Evolutionary conservation across 2,888 invertebrate species (phyloP), one percentile per base, ranked within the genome.

Genomic region (Doris montereyensis): DNA sequence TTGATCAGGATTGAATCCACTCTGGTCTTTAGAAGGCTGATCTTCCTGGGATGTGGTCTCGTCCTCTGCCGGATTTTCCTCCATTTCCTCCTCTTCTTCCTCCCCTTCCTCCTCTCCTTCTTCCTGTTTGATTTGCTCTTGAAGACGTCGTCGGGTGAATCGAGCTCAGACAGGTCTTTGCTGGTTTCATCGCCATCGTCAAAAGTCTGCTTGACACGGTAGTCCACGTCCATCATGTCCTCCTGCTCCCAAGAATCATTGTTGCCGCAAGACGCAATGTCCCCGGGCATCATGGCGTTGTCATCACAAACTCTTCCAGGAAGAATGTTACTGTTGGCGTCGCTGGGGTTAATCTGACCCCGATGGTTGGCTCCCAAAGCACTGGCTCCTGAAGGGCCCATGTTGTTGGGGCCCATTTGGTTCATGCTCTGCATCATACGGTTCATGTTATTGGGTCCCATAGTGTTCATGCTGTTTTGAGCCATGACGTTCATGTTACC

Each of bases 201-300:
- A 41, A 41, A 41, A 17, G n/a, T n/a, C 26, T 30, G 28, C 35
- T 78, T 76, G 5, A 76, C 62, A 13, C 79, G 68, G 28, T 79
- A 79, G 32, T 79, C 79, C 17, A 79, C 72, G 72, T 79, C 79
- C 79, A 76, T 76, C 8, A 79, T 71, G n/a, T n/a, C n/a, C n/a
- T n/a, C n/a, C n/a, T n/a, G n/a, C n/a, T n/a, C n/a, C n/a, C n/a
- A n/a, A n/a, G n/a, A n/a, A n/a, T n/a, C n/a, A n/a, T n/a, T n/a
- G n/a, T n/a, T n/a, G n/a, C n/a, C n/a, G n/a, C n/a, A n/a, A n/a
- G n/a, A n/a, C n/a, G n/a, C n/a, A n/a, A n/a, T n/a, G n/a, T n/a
- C n/a, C n/a, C n/a, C n/a, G n/a, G n/a, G n/a, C n/a, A n/a, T n/a
- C n/a, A n/a, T n/a, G n/a, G n/a, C n/a, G n/a, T n/a, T n/a, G n/a